These are phyloP conservation scores for Acrocephalus scirpaceus DNA, from an alignment of 2,797 vertebrate species.

Conservation along the genomic window DNA sequence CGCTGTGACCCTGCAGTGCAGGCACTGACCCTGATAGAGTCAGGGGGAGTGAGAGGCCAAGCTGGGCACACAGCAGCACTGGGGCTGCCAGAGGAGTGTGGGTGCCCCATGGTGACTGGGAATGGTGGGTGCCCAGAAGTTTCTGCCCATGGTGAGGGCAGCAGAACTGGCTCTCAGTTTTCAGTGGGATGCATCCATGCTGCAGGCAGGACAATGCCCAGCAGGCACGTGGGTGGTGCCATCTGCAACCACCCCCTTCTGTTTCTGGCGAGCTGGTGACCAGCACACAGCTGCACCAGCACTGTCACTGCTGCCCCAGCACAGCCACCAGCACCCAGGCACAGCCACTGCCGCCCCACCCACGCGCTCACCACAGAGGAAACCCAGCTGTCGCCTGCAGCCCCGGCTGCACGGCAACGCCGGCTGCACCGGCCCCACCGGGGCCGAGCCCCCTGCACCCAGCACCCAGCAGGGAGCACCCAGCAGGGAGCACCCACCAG, in stretches of 20 bases:
- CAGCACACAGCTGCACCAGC: background rate
- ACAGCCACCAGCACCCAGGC: background rate
- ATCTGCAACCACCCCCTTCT: background rate
- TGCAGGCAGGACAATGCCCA: background rate
- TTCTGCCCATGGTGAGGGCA: accelerated
- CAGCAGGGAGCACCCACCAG: too few relatives aligned
- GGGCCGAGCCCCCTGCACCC: background rate
- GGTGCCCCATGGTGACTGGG: background rate
- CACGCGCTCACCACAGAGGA: slow-evolving; percentile 25
- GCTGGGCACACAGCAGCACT: accelerated
- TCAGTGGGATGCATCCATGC: accelerated
- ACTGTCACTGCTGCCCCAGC: background rate
- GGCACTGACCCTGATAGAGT: accelerated
- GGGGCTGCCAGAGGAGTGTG: accelerated
- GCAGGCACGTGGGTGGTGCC: accelerated
- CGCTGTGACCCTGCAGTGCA: accelerated
- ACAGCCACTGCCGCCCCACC: background rate
- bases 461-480: background rate
- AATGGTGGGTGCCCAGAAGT: too few relatives aligned
- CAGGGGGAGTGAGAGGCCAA: background rate
- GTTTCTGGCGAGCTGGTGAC: background rate
- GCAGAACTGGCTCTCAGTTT: background rate
- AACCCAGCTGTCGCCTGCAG: background rate
- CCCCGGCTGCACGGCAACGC: background rate
- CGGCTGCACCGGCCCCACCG: accelerated